A percentile compares a stretch with the other conserved stretches of the same genome.
phyloP scores from a whole-genome alignment of 2,113 vertebrate species.

The Gasterosteus nipponicus region DNA sequence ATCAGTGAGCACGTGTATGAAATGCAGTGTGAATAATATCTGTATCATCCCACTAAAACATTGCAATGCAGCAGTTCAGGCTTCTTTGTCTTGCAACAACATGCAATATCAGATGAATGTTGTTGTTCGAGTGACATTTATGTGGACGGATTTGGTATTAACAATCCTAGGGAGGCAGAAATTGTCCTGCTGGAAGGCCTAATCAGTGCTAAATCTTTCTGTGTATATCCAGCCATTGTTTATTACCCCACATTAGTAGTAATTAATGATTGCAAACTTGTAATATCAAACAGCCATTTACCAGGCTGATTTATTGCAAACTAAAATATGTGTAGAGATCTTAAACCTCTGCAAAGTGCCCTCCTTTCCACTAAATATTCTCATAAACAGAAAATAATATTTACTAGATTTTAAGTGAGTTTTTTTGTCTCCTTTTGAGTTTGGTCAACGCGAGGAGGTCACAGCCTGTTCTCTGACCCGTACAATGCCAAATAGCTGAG shows the following conservation, averaged over 20 bases:
- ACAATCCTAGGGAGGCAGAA: not conserved
- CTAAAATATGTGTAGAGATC: constrained; percentile 11
- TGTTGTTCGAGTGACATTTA: not conserved
- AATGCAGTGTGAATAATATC: not conserved
- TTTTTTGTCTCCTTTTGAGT: constrained; percentile 70
- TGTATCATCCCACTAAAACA: constrained; percentile 1
- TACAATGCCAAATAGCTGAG: constrained; percentile 82
- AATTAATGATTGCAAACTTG: constrained; percentile 43
- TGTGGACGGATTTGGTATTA: constrained; percentile 12
- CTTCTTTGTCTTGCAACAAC: constrained; percentile 1
- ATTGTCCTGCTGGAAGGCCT: constrained; percentile 13
- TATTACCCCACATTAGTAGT: constrained; percentile 37
- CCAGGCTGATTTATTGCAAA: constrained; percentile 10
- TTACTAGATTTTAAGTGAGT: constrained; percentile 15
- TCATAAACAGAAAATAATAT: constrained; percentile 19
- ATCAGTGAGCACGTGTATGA: constrained; percentile 3
- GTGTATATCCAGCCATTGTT: constrained; percentile 16
- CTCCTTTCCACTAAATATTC: constrained; percentile 4
- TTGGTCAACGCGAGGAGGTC: constrained; percentile 77
- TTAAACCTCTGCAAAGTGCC: constrained; percentile 3
- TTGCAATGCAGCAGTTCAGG: not conserved
- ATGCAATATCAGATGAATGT: constrained; percentile 26
- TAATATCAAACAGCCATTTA: constrained; percentile 24
- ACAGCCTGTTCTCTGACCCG: constrained; percentile 81
- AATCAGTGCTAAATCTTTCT: constrained; percentile 31